Conservation (phyloP, 2,113 vertebrate species). For the Ammospiza nelsoni region DNA sequence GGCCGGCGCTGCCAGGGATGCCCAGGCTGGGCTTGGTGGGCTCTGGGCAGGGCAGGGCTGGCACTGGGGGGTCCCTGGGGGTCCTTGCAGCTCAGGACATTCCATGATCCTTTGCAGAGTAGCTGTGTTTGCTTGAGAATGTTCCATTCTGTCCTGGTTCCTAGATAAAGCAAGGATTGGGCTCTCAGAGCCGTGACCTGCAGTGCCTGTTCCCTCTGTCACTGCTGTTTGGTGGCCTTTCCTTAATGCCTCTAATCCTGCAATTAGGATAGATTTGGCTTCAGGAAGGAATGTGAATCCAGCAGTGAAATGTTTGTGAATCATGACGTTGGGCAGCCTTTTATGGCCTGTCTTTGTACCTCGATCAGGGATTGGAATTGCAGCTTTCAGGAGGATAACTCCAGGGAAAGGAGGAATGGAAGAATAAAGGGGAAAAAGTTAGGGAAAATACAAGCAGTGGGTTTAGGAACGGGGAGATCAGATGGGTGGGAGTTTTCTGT, state of each 20-base stretch:
- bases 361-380: background rate
- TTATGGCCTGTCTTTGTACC: background rate
- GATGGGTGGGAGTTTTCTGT: background rate
- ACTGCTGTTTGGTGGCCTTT: background rate
- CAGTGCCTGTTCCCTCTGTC: background rate
- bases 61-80: fast-evolving
- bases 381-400: background rate
- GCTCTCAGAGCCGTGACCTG: background rate
- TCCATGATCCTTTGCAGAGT: background rate
- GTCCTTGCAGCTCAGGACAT: fast-evolving
- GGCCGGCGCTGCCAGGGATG: background rate
- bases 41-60: background rate
- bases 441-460: background rate
- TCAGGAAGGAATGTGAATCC: background rate
- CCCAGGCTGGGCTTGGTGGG: background rate
- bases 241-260: background rate
- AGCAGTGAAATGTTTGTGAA: background rate
- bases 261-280: background rate
- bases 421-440: background rate
- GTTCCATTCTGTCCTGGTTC: background rate
- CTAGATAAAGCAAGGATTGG: background rate
- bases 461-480: background rate
- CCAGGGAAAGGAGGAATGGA: background rate
- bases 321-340: background rate
- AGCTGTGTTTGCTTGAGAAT: background rate